Conservation (phyloP, 2,113 vertebrate genomes). For the Pelmatolapia mariae region DNA sequence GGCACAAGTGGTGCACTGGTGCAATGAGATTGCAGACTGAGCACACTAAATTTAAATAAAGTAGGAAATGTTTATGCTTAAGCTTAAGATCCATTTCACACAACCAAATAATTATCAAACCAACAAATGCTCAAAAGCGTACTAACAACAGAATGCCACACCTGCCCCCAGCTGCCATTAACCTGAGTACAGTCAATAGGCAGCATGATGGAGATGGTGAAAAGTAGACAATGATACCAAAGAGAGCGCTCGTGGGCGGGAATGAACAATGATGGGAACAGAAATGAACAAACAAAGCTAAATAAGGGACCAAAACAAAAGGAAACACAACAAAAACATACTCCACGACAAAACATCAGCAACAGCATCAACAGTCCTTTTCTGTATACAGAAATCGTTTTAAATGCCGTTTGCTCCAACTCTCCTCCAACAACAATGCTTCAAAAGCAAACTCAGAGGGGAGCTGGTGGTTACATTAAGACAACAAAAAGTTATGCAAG, state of each 20-base stretch:
- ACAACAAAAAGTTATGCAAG: not conserved
- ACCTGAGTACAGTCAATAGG: not conserved
- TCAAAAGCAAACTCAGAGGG: not conserved
- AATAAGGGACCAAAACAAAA: not conserved
- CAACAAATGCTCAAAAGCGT: not conserved
- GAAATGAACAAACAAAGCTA: not conserved
- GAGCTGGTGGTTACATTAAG: not conserved
- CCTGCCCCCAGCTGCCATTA: not conserved
- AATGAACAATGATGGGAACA: not conserved
- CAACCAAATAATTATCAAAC: not conserved
- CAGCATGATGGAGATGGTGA: not conserved
- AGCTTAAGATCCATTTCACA: not conserved
- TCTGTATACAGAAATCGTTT: constrained; percentile 26
- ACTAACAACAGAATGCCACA: not conserved
- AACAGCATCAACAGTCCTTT: constrained; percentile 6
- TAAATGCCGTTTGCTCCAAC: not conserved
- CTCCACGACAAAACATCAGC: not conserved
- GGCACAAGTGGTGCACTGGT: not conserved
- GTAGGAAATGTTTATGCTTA: not conserved
- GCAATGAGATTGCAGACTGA: not conserved
- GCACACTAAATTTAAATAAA: not conserved
- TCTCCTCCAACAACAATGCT: not conserved
- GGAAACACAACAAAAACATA: not conserved
- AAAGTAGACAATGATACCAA: not conserved
- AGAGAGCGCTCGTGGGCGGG: not conserved